phyloP scores from a whole-genome alignment of 1,140 invertebrate genomes.

The Littorina saxatilis region DNA sequence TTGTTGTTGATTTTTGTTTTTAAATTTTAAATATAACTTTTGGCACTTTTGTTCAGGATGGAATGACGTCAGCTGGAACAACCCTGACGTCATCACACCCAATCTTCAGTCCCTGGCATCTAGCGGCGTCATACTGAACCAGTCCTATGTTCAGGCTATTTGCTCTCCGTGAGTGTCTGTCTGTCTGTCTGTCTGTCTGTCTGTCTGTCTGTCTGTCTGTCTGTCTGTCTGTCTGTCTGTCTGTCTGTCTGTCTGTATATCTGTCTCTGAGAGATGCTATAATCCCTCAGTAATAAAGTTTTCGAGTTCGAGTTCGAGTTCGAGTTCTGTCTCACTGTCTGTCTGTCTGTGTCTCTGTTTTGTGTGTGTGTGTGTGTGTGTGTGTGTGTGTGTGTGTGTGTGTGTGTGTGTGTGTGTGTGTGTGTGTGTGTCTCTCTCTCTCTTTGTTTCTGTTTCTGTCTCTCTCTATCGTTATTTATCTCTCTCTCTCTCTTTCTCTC shows the following conservation, averaged over 20 bases:
- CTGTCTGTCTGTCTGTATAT: no score
- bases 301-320: no score
- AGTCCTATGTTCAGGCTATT: constrained; percentile 49
- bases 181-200: not conserved
- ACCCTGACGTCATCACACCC: constrained; percentile 50
- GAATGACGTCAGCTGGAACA: constrained; percentile 60
- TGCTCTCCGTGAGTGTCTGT: constrained; percentile 54
- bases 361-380: no score
- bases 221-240: not conserved
- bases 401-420: not conserved
- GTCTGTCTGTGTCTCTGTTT: no score
- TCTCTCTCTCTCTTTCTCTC: no score
- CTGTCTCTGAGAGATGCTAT: no score
- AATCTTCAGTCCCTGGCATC: constrained; percentile 47
- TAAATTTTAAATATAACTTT: no score
- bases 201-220: not conserved
- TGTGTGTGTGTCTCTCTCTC: not conserved
- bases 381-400: not conserved
- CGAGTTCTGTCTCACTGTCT: not conserved
- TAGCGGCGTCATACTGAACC: constrained; percentile 53
- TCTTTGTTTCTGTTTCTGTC: no score
- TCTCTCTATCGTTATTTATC: no score
- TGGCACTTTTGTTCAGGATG: constrained; percentile 38
- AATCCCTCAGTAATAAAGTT: no score
- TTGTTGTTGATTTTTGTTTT: no score